These are phyloP conservation scores for Urocitellus parryii DNA, from an alignment of 2,113 vertebrate genomes.

Conservation along the genomic window DNA sequence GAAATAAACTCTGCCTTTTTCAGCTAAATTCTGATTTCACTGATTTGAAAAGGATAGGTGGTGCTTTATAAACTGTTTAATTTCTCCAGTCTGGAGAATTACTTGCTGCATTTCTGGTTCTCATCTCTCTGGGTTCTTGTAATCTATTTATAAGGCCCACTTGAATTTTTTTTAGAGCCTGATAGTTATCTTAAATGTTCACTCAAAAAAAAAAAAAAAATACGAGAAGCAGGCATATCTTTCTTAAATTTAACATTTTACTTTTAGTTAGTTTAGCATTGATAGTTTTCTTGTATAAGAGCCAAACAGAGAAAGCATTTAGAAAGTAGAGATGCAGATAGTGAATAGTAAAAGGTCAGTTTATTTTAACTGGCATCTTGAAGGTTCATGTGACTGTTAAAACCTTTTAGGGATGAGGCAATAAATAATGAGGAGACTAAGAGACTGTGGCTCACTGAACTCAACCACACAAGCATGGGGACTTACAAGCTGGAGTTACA, in stretches of 20 bases:
- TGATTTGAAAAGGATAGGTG: slow-evolving; percentile 47
- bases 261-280: neutral
- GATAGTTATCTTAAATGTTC: neutral
- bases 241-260: slow-evolving; percentile 4
- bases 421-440: neutral
- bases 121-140: neutral
- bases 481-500: neutral
- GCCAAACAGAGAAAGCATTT: neutral
- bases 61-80: slow-evolving; percentile 9
- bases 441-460: neutral
- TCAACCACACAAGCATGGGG: neutral
- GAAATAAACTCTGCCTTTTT: neutral
- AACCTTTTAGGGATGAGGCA: neutral
- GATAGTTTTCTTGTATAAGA: neutral
- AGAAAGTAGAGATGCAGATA: neutral
- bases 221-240: neutral
- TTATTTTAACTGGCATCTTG: neutral
- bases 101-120: slow-evolving; percentile 50
- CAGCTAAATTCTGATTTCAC: slow-evolving; percentile 40
- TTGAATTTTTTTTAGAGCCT: neutral
- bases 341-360: neutral
- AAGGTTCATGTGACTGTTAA: neutral
- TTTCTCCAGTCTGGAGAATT: slow-evolving; percentile 41
- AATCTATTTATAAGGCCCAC: neutral
- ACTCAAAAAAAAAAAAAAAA: neutral